phyloP scores from a whole-genome alignment of 2,113 vertebrate species.

The Martes martes region DNA sequence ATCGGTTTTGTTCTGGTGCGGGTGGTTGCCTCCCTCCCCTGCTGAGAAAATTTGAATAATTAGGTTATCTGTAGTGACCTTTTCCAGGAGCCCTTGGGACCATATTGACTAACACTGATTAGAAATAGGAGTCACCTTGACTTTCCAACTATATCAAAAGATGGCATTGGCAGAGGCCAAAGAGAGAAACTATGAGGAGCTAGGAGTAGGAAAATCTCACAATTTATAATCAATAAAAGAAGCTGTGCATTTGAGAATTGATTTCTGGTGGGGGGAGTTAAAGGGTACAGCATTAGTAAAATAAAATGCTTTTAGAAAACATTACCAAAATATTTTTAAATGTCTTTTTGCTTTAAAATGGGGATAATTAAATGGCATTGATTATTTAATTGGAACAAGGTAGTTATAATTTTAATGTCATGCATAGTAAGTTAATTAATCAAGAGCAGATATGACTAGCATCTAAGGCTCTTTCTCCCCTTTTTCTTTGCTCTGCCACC shows the following conservation, averaged over 20 bases:
- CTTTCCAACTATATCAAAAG: not conserved
- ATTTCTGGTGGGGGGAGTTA: not conserved
- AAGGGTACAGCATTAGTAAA: not conserved
- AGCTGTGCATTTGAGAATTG: conserved; percentile 12
- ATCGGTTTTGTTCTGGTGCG: not conserved
- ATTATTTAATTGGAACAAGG: not conserved
- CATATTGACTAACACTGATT: not conserved
- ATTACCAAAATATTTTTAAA: not conserved
- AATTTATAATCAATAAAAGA: not conserved
- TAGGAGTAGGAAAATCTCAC: not conserved
- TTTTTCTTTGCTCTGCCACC: not conserved
- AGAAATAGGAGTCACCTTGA: conserved; percentile 29
- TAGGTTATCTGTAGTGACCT: not conserved
- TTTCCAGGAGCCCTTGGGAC: not conserved
- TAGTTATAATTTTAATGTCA: not conserved
- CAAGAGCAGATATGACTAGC: not conserved
- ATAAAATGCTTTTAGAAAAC: not conserved
- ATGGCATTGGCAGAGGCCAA: not conserved
- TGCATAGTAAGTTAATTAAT: not conserved
- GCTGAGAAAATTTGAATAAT: not conserved
- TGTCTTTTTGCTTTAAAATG: conserved; percentile 17
- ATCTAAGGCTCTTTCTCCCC: not conserved
- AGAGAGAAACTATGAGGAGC: not conserved
- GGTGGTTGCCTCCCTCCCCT: not conserved
- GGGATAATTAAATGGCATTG: not conserved